Evolutionary conservation across 2,888 invertebrate genomes (phyloP), one percentile per base, ranked within the genome.

Genomic region (Erebia aethiops): DNA sequence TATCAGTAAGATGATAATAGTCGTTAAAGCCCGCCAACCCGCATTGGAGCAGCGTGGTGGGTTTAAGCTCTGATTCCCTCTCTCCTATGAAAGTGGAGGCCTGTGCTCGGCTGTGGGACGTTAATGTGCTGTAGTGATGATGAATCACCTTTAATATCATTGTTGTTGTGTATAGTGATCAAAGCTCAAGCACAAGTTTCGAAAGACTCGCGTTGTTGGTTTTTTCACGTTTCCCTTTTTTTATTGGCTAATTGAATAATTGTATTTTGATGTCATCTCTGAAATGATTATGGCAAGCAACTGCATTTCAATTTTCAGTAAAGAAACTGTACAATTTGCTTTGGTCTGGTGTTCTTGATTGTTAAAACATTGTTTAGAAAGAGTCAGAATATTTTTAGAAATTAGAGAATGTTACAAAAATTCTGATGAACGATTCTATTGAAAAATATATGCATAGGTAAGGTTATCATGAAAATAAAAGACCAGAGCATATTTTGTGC

Each of bases 131-230:
- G 21, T 21, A 3, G 26, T 26, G 2, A 26, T 4, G 26, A 26
- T 26, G 26, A 61, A 56, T 68, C 14, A 64, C 51, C 58, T 57
- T 51, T 41, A 63, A 67, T 67, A 11, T 43, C 11, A 14, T 21
- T 57, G 18, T 58, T 58, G 56, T 71, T 16, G 51, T 66, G 10
- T 58, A 58, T 60, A 64, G 46, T 51, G 16, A 35, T 56, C 9
- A 41, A 70, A 43, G 56, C 56, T 56, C 9, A 65, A 18, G 56
- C 18, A 56, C 43, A 65, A 11, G 61, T 46, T 62, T 35, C 18
- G 13, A 5, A 14, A 21, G 16, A 41, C 41, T 64, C 41, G 10
- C 64, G n/a, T n/a, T 8, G 14, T 26, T 9, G 51, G 26, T 49
- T 63, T 46, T 49, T 63, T 26, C 14, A 14, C 2, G 8, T 54